Base-by-base conservation (phyloP, 2,113 vertebrate genomes). In the Cynocephalus volans region DNA sequence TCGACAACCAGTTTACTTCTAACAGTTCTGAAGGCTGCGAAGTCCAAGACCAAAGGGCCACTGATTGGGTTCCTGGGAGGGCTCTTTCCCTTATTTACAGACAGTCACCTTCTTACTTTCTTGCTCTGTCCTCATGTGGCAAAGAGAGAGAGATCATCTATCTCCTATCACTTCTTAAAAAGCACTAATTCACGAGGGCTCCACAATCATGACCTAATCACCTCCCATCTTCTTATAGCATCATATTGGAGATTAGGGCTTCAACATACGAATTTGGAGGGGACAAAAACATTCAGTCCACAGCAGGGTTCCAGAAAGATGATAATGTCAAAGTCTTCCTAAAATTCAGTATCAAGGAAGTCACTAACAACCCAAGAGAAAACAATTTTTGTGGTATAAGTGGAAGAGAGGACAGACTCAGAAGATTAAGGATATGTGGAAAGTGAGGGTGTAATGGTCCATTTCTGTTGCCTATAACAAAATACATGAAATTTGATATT, bases 371-470 rank as follows among this genome's bases (percentile, higher is more conserved):
- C 15, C 11, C 10, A 28, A 13, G 77, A 70, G 60, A 13, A 60
- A 18, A 28, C 11, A 21, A 3, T 10, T 10, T 12, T 12, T 0
- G 19, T 19, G 79, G 58, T 23, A 17, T 4, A 54, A 31, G 12
- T 36, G 2, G 33, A 7, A 17, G 1, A 26, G 41, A 52, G 45
- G 10, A 41, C 15, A 52, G 26, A 23, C 11, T 8, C 69, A 54
- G 3, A 1, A 41, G 15, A 13, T 15, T 1, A 24, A 17, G 26
- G 45, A 3, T 23, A 1, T 3, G 12, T 11, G 54, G 23, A 11
- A 24, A 23, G 6, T 6, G 60, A 8, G 10, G 36, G 41, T 41
- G 41, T 41, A 41, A 41, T 41, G 41, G 41, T 41, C 41, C 41
- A 41, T 41, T 41, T 41, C 41, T 41, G 41, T 41, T 41, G 41